Base-by-base conservation (phyloP, 2,113 vertebrate species). In the Fulmarus glacialis region DNA sequence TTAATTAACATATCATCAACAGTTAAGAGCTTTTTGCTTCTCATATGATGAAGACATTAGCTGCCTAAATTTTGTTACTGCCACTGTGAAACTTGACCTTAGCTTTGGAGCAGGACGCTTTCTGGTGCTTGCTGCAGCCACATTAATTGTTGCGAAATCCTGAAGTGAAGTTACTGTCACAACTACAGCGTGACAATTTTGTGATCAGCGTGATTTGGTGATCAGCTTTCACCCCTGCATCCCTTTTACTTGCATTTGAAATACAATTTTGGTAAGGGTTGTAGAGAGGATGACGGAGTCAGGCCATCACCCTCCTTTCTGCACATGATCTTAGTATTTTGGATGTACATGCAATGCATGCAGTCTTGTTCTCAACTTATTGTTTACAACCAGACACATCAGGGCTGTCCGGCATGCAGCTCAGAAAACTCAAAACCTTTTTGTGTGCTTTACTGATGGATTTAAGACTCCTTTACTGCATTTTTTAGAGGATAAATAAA, bases 1-100 rank as follows among this genome's bases (percentile, higher is more conserved):
- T 91, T 90, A 91, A 95, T 95, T 96, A 97, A 94, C 81, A 42
- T 91, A 93, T 82, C 48, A 8, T 67, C 87, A 94, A n/a, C 81
- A 89, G 71, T 80, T 78, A 72, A 40, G 53, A 85, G 48, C 48
- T 81, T 93, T 89, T 94, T 90, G 42, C 81, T 63, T 72, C 60
- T 93, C 23, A 6, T 38, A 14, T 30, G 64, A 27, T 85, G 53
- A 82, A 67, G 67, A 67, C 29, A 52, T 87, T 74, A 87, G 73
- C 48, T 91, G 36, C 62, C 40, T 67, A 21, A 52, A 59, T 87
- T 78, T 67, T 56, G 38, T 89, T 82, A 34, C 23, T 67, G 14
- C 9, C n/a, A 7, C 24, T 66, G 17, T 79, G 60, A 79, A 68
- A 67, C 23, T 36, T 71, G 56, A 62, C 64, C 4, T 9, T 67